Conservation (phyloP, 1,140 invertebrate species). For the Hypsibius dujardini region DNA sequence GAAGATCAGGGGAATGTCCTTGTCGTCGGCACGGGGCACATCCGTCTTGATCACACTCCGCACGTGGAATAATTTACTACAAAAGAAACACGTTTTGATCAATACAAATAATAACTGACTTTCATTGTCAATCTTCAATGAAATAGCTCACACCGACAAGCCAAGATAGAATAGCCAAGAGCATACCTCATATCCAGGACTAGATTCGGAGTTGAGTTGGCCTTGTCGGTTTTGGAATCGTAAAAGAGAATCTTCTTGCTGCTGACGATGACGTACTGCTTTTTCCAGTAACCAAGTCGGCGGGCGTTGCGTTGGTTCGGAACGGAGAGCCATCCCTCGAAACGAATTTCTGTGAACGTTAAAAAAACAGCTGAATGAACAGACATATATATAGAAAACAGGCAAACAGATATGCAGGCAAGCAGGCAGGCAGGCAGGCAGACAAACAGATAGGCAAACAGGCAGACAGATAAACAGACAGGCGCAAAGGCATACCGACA, state of each 20-base stretch:
- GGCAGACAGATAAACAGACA: no score
- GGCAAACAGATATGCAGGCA: no score
- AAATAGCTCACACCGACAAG: not conserved
- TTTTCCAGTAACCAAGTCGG: conserved; percentile 74
- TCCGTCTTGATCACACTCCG: conserved; percentile 93
- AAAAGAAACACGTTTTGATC: conserved; percentile 28
- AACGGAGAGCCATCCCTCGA: conserved; percentile 87
- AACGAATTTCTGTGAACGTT: conserved; percentile 39
- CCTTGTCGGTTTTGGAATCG: conserved; percentile 78
- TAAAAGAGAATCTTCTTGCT: conserved; percentile 95
- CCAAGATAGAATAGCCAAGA: no score
- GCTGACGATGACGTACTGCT: conserved; percentile 88
- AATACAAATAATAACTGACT: not conserved
- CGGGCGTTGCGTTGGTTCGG: conserved; percentile 88
- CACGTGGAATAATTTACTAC: conserved; percentile 93
- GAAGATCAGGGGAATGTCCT: conserved; percentile 97
- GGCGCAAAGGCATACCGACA: no score
- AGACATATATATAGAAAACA: no score
- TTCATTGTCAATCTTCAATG: not conserved
- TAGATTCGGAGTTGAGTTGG: conserved; percentile 78
- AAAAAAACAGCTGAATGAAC: no score
- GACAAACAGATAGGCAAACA: no score
- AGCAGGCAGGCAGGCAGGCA: no score
- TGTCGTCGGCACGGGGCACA: conserved; percentile 89
- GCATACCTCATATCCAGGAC: conserved; percentile 79